A percentile compares a stretch with the other conserved stretches of the same genome.
Conservation (phyloP, 1,140 invertebrate species). For the Spodoptera frugiperda region DNA sequence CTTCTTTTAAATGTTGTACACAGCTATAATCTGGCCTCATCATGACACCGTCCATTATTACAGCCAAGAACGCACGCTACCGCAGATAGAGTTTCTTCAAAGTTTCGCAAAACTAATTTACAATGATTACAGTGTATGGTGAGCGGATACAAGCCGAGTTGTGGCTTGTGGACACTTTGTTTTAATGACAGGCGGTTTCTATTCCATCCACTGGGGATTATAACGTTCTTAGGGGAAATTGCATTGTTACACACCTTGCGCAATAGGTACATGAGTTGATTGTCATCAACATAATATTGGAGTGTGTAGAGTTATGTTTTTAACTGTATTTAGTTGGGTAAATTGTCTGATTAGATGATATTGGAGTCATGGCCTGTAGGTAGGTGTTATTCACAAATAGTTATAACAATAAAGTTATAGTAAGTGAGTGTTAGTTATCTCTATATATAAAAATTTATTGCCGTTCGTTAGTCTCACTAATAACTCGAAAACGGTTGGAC, state of each 20-base stretch:
- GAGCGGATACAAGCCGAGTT: neutral
- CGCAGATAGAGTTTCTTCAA: slow-evolving; percentile 1
- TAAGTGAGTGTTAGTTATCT: too few relatives aligned
- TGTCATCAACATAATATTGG: too few relatives aligned
- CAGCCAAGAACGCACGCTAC: slow-evolving; percentile 7
- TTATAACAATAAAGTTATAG: too few relatives aligned
- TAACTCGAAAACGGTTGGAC: too few relatives aligned
- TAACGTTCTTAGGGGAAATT: slow-evolving; percentile 1
- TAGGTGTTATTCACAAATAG: neutral
- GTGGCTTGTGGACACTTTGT: neutral
- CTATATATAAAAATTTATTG: too few relatives aligned
- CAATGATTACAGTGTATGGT: slow-evolving; percentile 30
- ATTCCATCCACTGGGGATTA: slow-evolving; percentile 8
- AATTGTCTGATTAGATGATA: too few relatives aligned
- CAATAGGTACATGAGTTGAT: neutral
- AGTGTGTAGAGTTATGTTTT: too few relatives aligned
- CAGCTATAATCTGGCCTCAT: neutral
- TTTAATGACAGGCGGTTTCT: slow-evolving; percentile 17
- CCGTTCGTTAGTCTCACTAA: too few relatives aligned
- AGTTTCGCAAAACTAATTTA: slow-evolving; percentile 36
- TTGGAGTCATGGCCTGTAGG: neutral
- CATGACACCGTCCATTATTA: neutral
- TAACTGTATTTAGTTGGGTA: too few relatives aligned
- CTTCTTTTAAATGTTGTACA: too few relatives aligned
- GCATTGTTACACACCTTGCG: neutral